Conservation (phyloP, 2,888 invertebrate genomes). For the Pammene fasciana region DNA sequence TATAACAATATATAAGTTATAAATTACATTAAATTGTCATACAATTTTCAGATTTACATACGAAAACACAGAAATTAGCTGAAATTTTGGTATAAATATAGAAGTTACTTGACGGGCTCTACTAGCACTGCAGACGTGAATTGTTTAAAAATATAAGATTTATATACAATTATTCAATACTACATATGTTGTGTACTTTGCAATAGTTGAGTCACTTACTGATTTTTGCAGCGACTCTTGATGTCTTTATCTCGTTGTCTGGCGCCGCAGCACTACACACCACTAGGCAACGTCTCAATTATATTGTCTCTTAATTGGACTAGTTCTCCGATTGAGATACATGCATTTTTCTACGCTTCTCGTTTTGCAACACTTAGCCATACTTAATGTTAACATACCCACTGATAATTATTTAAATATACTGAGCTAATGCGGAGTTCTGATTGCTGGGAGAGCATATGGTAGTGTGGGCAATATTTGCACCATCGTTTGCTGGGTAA, state of each 20-base stretch:
- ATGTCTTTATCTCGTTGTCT: constrained; percentile 1
- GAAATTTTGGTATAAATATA: too few relatives aligned
- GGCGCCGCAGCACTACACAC: constrained; percentile 42
- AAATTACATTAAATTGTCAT: too few relatives aligned
- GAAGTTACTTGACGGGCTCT: too few relatives aligned
- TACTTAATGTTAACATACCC: constrained; percentile 60
- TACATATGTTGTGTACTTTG: neutral
- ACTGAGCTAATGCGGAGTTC: constrained; percentile 50
- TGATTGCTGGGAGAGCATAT: constrained; percentile 36
- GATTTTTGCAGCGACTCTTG: constrained; percentile 10
- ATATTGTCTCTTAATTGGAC: constrained; percentile 70
- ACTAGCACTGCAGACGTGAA: too few relatives aligned
- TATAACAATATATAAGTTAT: too few relatives aligned
- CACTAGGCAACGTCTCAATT: constrained; percentile 56
- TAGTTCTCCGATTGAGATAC: constrained; percentile 59
- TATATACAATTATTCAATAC: neutral
- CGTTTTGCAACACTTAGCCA: constrained; percentile 53
- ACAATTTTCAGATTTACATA: too few relatives aligned
- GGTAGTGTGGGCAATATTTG: constrained; percentile 37
- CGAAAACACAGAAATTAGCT: too few relatives aligned
- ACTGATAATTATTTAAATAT: constrained; percentile 70
- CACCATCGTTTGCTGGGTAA: constrained; percentile 28
- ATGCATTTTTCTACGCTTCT: constrained; percentile 51
- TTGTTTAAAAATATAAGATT: too few relatives aligned
- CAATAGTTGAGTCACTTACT: neutral